Percentiles rank a stretch among this genome's conserved stretches.
These are phyloP conservation scores for Geodia barretti DNA, from an alignment of 37 sponge, comb jelly and placozoan species.

Conservation along the genomic window DNA sequence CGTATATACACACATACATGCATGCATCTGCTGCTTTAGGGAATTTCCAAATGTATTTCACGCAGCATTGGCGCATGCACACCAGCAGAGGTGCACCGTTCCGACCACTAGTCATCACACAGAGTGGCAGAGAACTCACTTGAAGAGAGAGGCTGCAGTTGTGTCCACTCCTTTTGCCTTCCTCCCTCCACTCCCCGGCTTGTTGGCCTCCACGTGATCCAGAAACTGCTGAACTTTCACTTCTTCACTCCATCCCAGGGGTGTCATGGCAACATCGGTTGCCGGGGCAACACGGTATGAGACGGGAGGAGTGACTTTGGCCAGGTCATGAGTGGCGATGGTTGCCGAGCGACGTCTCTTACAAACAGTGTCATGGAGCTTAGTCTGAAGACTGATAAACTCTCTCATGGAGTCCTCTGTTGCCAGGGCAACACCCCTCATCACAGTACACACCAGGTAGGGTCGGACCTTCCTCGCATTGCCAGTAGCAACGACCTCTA, in stretches of 20 bases:
- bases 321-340: conserved; percentile 88
- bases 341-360: conserved; percentile 80
- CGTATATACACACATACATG: conserved; percentile 3
- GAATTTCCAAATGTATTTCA: no score
- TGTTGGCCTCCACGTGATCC: conserved; percentile 55
- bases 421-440: conserved; percentile 64
- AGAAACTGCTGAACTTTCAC: conserved; percentile 64
- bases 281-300: conserved; percentile 39
- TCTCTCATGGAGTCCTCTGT: conserved; percentile 36
- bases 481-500: conserved; percentile 31
- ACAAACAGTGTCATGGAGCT: conserved; percentile 85
- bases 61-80: no score
- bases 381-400: conserved; percentile 84
- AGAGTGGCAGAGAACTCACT: conserved; percentile 34
- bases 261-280: conserved; percentile 50
- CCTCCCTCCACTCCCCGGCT: conserved; percentile 43
- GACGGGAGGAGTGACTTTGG: conserved; percentile 64
- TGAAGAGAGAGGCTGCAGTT: conserved; percentile 69
- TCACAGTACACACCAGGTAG: conserved; percentile 76
- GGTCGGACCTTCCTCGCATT: conserved; percentile 70
- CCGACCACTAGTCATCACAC: not conserved
- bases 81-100: no score
- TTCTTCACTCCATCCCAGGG: conserved; percentile 56
- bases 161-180: conserved; percentile 34
- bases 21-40: no score